Percentiles rank a stretch among this genome's conserved stretches.
These are phyloP conservation scores for Drosophila greeni DNA, from an alignment of 2,888 invertebrate genomes.

Conservation along the genomic window DNA sequence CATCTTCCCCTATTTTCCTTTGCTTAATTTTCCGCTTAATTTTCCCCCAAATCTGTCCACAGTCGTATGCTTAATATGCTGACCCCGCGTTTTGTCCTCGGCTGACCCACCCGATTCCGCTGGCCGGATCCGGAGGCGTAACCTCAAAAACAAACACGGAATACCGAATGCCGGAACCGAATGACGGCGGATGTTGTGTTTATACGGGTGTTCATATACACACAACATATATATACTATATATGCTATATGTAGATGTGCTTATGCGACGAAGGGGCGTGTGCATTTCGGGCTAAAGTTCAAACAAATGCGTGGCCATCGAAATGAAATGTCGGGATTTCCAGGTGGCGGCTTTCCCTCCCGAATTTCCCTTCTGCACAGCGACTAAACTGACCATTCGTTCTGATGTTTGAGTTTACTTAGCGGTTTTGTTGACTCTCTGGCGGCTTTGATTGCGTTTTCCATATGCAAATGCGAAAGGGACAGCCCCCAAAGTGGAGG, in stretches of 20 bases:
- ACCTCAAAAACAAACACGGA: conserved; percentile 33
- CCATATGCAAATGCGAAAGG: conserved; percentile 68
- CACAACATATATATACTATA: not conserved
- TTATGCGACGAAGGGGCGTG: conserved; percentile 30
- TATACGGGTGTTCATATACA: not conserved
- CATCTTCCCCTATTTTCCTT: not conserved
- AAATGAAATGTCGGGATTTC: conserved; percentile 38
- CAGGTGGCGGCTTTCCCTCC: conserved; percentile 23
- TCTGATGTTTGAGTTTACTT: conserved; percentile 57
- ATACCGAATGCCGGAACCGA: conserved; percentile 31
- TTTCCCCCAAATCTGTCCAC: not conserved
- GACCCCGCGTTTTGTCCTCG: conserved; percentile 29
- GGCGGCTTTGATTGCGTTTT: conserved; percentile 70
- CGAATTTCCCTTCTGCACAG: conserved; percentile 4
- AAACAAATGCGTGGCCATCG: conserved; percentile 41
- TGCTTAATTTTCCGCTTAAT: too few relatives aligned
- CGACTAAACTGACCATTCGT: conserved; percentile 11
- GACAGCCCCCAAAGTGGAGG: conserved; percentile 5
- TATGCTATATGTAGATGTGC: conserved; percentile 1
- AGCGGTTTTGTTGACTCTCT: conserved; percentile 49
- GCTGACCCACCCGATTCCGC: conserved; percentile 31
- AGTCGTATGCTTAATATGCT: conserved; percentile 21
- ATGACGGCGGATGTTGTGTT: conserved; percentile 17
- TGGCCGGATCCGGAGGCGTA: conserved; percentile 31
- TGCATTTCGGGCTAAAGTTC: conserved; percentile 38